Evolutionary conservation across 2,113 vertebrate species (phyloP).

Genomic region (Ranitomeya variabilis): DNA sequence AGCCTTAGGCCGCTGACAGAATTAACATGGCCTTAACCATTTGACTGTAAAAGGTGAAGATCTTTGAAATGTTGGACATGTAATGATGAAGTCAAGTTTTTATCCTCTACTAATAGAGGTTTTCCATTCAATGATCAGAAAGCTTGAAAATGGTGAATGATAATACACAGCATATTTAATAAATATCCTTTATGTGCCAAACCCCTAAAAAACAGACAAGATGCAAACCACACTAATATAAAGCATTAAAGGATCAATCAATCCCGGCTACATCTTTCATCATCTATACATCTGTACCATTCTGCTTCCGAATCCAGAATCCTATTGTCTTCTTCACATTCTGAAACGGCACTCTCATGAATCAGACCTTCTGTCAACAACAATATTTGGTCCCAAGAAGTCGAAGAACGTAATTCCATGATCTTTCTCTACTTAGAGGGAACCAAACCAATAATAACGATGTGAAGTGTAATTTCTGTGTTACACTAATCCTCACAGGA

Average conservation of each 20-base stretch:
- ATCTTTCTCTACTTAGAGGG: slow-evolving; percentile 2
- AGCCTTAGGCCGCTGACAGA: too few relatives aligned
- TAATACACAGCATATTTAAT: too few relatives aligned
- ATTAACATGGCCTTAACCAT: too few relatives aligned
- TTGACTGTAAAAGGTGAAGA: too few relatives aligned
- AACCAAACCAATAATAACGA: slow-evolving; percentile 5
- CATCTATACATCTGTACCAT: background rate
- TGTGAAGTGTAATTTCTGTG: slow-evolving; percentile 27
- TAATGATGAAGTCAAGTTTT: background rate
- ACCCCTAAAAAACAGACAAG: too few relatives aligned
- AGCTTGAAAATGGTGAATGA: background rate
- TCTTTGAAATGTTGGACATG: too few relatives aligned
- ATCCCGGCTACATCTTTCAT: background rate
- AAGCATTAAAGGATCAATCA: background rate
- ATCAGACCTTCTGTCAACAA: background rate
- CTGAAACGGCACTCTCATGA: background rate
- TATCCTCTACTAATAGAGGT: background rate
- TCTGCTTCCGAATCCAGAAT: background rate
- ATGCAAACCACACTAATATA: background rate
- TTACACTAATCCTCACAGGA: slow-evolving; percentile 21
- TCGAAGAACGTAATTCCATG: background rate
- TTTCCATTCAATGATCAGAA: background rate
- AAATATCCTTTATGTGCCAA: too few relatives aligned
- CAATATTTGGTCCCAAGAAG: background rate
- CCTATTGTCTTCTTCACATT: background rate